These are phyloP conservation scores for Typhlomys cinereus DNA, from an alignment of 2,113 vertebrate genomes.

Conservation along the genomic window DNA sequence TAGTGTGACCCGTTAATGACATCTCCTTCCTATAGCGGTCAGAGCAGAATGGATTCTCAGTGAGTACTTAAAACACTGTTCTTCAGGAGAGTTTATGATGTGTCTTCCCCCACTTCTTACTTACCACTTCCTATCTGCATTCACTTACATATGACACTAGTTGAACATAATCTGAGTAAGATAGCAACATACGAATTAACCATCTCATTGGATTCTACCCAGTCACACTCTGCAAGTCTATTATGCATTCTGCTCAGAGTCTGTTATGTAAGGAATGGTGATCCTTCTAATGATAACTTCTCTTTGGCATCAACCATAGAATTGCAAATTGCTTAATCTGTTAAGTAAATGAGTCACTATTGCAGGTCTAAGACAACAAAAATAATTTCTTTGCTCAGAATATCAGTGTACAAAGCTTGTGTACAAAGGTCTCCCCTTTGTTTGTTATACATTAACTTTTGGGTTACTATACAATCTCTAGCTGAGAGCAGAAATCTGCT, in stretches of 20 bases:
- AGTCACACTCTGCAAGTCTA: background rate
- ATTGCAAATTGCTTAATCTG: slow-evolving; percentile 65
- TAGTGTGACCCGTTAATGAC: fast-evolving
- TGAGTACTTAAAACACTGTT: background rate
- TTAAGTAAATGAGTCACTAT: slow-evolving; percentile 82
- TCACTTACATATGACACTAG: background rate
- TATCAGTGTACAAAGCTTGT: slow-evolving; percentile 63
- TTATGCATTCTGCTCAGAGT: fast-evolving
- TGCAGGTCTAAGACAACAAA: slow-evolving; percentile 61
- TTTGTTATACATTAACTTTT: slow-evolving; percentile 83
- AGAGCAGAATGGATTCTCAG: background rate
- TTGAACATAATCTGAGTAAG: background rate
- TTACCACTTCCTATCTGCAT: background rate
- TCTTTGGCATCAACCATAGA: background rate
- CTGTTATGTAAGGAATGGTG: background rate
- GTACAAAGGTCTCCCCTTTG: slow-evolving; percentile 83
- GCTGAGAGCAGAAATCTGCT: slow-evolving; percentile 58
- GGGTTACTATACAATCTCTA: slow-evolving; percentile 67
- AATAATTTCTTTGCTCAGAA: slow-evolving; percentile 71
- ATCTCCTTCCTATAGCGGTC: background rate
- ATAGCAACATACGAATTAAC: background rate
- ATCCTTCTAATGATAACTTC: background rate
- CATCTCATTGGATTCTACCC: background rate
- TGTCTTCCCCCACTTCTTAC: background rate
- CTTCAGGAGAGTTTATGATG: background rate